Evolutionary conservation across 2,113 vertebrate genomes (phyloP).

Genomic region (Rhinolophus ferrumequinum): DNA sequence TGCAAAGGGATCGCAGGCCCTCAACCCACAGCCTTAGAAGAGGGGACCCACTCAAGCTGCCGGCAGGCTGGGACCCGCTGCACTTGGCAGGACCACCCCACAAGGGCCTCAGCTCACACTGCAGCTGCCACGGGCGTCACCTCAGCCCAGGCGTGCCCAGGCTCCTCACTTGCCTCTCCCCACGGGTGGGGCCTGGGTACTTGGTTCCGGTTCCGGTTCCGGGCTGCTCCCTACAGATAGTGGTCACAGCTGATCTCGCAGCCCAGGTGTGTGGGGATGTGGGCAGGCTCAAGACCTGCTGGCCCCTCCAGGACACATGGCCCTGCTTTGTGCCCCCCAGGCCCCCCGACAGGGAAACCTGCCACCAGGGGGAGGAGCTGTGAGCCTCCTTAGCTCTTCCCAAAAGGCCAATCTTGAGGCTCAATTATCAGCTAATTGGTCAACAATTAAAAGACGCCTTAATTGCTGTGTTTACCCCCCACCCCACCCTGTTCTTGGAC

Average conservation of each 20-base stretch:
- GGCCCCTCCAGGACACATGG: background rate
- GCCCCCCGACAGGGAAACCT: background rate
- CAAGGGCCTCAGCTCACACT: background rate
- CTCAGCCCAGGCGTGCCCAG: background rate
- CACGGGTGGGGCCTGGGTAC: background rate
- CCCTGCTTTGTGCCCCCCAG: background rate
- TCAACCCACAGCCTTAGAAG: background rate
- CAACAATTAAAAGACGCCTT: conserved; percentile 73
- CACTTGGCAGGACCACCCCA: background rate
- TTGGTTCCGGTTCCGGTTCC: too few species aligned
- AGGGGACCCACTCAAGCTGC: background rate
- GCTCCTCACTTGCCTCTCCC: background rate
- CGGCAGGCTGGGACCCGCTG: background rate
- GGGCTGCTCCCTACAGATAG: background rate
- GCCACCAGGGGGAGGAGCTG: background rate
- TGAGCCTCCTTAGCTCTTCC: conserved; percentile 11
- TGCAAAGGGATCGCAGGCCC: background rate
- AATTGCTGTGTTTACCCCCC: conserved; percentile 72
- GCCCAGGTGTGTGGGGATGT: background rate
- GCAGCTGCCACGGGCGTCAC: background rate
- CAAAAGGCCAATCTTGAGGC: conserved; percentile 8
- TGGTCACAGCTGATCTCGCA: background rate
- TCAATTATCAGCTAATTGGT: conserved; percentile 71
- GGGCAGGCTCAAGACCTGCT: background rate
- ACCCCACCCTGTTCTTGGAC: conserved; percentile 10